Percentiles rank a stretch among this genome's conserved stretches.
Conservation (phyloP, 2,113 vertebrate genomes). For the Eptatretus burgeri region DNA sequence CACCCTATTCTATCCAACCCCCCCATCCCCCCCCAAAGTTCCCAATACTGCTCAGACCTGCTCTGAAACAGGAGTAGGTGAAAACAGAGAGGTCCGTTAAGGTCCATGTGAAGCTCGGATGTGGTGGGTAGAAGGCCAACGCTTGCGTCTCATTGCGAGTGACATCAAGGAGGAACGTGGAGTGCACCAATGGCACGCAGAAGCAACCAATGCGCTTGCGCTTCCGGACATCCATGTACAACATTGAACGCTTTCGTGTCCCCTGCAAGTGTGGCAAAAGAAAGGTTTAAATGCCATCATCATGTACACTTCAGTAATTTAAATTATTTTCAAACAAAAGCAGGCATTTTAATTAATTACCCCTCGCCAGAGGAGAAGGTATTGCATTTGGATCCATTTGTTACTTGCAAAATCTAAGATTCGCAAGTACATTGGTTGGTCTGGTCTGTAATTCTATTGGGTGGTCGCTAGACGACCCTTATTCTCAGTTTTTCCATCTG, state of each 20-base stretch:
- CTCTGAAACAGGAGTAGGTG: constrained; percentile 42
- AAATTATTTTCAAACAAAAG: too few relatives aligned
- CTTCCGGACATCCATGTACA: constrained; percentile 76
- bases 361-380: too few relatives aligned
- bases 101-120: constrained; percentile 61
- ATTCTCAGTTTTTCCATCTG: too few relatives aligned
- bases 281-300: not conserved
- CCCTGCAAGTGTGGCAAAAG: constrained; percentile 20
- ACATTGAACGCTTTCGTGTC: constrained; percentile 52
- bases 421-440: too few relatives aligned
- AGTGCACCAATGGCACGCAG: constrained; percentile 59
- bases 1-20: too few relatives aligned
- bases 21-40: too few relatives aligned
- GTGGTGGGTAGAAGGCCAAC: constrained; percentile 59
- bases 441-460: too few relatives aligned
- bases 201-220: constrained; percentile 48
- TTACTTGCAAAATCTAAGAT: too few relatives aligned
- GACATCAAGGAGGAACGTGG: constrained; percentile 47
- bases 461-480: too few relatives aligned
- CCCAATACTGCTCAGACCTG: constrained; percentile 11
- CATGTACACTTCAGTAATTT: too few relatives aligned
- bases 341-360: too few relatives aligned
- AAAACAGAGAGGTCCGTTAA: constrained; percentile 82
- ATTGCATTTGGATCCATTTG: too few relatives aligned
- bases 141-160: constrained; percentile 27